A percentile compares a stretch with the other conserved stretches of the same genome.
Evolutionary conservation across 2,113 vertebrate species (phyloP).

Genomic region (Columba livia): DNA sequence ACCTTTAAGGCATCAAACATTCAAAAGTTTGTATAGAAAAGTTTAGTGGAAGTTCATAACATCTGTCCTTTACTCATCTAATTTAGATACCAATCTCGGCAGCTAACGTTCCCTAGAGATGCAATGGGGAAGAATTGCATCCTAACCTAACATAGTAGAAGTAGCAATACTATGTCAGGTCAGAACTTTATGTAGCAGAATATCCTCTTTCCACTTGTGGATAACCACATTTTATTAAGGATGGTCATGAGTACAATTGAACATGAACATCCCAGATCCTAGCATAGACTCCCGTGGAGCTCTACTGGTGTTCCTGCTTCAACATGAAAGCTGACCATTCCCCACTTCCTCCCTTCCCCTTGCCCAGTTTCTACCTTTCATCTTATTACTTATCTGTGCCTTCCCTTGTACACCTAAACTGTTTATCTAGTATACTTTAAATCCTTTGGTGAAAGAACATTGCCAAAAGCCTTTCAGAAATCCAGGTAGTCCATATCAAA

Average conservation of each 20-base stretch:
- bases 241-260: neutral
- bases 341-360: too few relatives aligned
- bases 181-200: neutral
- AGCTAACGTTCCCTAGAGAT: neutral
- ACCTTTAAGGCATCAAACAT: neutral
- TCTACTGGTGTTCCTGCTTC: neutral
- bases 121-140: neutral
- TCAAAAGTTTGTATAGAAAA: neutral
- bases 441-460: neutral
- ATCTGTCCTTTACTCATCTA: neutral
- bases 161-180: neutral
- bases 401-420: neutral
- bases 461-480: slow-evolving; percentile 14
- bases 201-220: neutral
- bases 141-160: neutral
- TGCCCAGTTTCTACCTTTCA: neutral
- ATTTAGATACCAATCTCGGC: neutral
- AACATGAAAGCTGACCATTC: neutral
- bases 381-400: neutral
- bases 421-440: neutral
- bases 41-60: neutral
- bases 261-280: neutral
- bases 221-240: neutral
- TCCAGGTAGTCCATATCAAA: neutral
- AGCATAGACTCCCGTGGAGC: neutral